phyloP scores from a whole-genome alignment of 2,797 vertebrate species.

The Lacerta bilineata region DNA sequence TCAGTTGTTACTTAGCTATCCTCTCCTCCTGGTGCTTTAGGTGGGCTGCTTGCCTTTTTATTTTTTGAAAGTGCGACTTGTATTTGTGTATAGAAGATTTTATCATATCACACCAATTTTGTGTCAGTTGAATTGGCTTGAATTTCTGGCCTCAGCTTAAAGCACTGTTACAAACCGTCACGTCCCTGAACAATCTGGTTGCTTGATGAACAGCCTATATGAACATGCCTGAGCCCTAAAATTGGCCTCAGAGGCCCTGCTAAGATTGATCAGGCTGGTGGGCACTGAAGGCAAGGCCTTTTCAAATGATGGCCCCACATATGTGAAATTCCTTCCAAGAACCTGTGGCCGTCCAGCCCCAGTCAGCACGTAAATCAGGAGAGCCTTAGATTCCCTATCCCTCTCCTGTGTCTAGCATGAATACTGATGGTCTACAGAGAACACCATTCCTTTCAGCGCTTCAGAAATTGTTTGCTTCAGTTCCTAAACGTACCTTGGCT shows the following conservation, averaged over 20 bases:
- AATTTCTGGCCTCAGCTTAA: background rate
- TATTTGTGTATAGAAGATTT: background rate
- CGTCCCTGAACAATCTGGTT: background rate
- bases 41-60: too few relatives aligned
- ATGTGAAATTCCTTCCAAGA: background rate
- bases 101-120: background rate
- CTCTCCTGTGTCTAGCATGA: too few relatives aligned
- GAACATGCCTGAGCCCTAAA: background rate
- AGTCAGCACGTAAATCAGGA: too few relatives aligned
- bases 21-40: too few relatives aligned
- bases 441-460: background rate
- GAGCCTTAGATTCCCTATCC: too few relatives aligned
- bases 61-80: too few relatives aligned
- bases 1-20: background rate
- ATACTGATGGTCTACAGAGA: background rate
- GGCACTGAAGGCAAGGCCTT: background rate
- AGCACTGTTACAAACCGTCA: background rate
- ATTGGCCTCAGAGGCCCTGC: background rate
- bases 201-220: background rate
- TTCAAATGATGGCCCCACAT: background rate
- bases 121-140: background rate
- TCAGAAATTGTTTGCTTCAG: background rate
- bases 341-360: background rate
- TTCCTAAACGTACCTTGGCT: conserved; percentile 79
- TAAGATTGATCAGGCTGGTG: too few relatives aligned